A percentile compares a stretch with the other conserved stretches of the same genome.
These are phyloP conservation scores for Indicator indicator DNA, from an alignment of 2,113 vertebrate genomes.

Conservation along the genomic window DNA sequence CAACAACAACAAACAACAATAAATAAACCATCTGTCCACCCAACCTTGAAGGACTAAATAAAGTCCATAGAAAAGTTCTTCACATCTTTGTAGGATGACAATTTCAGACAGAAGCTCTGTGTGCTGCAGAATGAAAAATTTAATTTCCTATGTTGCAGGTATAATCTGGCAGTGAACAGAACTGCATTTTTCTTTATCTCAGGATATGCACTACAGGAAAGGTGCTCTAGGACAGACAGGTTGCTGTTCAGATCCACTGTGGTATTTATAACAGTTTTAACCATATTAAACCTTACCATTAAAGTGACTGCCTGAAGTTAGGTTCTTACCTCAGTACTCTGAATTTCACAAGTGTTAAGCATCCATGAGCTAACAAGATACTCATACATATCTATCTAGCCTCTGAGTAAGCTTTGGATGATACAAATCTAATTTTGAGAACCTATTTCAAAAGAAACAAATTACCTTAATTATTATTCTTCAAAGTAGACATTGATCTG, in stretches of 20 bases:
- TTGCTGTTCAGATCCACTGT: background rate
- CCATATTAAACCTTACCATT: background rate
- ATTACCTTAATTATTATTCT: background rate
- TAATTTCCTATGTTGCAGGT: background rate
- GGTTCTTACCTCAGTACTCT: background rate
- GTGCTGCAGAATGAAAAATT: background rate
- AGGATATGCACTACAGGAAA: background rate
- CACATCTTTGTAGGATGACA: background rate
- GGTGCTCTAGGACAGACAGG: background rate
- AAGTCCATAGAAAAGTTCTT: background rate
- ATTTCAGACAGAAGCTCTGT: background rate
- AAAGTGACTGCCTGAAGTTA: background rate
- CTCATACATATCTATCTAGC: background rate
- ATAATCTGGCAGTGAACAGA: background rate
- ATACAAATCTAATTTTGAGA: background rate
- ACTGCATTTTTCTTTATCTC: background rate
- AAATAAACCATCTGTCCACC: background rate
- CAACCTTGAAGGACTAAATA: background rate
- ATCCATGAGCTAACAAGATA: background rate
- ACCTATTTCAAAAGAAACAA: background rate
- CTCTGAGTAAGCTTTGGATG: background rate
- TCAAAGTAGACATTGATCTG: constrained; percentile 21
- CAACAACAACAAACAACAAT: background rate
- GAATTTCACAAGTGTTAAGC: background rate
- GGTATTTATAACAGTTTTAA: background rate